These are phyloP conservation scores for Plagodis pulveraria DNA, from an alignment of 2,888 invertebrate genomes.

Conservation along the genomic window DNA sequence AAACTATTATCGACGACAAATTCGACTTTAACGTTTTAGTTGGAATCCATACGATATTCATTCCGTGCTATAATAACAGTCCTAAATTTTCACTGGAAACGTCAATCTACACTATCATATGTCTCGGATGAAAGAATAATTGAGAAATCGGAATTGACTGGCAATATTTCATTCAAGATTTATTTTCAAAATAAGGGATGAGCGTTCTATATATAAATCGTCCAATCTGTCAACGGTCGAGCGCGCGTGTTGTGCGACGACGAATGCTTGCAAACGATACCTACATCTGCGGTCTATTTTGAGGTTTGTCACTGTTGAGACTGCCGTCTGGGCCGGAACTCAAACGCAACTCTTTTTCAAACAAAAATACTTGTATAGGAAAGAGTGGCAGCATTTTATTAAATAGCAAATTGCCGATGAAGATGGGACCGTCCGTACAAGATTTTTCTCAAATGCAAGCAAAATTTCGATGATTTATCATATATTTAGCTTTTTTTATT, in stretches of 20 bases:
- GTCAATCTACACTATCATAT: constrained; percentile 30
- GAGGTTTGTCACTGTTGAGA: constrained; percentile 72
- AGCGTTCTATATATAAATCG: constrained; percentile 76
- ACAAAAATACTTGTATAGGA: constrained; percentile 47
- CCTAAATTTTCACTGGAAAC: constrained; percentile 19
- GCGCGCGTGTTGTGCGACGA: constrained; percentile 80
- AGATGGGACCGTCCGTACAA: constrained; percentile 38
- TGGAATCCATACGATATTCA: too few relatives aligned
- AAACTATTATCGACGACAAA: too few relatives aligned
- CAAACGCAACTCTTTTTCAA: constrained; percentile 65
- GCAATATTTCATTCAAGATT: constrained; percentile 74
- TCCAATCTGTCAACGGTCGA: constrained; percentile 83
- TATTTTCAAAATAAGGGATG: constrained; percentile 73
- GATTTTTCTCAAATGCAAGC: background rate
- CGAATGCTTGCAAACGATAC: constrained; percentile 80
- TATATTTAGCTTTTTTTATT: too few relatives aligned
- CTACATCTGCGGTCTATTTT: constrained; percentile 81
- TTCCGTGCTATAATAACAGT: background rate
- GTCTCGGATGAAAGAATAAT: constrained; percentile 25
- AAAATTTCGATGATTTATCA: background rate
- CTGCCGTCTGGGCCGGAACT: constrained; percentile 75
- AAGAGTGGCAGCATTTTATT: constrained; percentile 33
- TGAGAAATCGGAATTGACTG: constrained; percentile 61
- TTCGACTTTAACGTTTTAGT: too few relatives aligned
- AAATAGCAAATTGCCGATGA: background rate